phyloP scores from a whole-genome alignment of 2,797 vertebrate genomes.

The Babyrousa celebensis region DNA sequence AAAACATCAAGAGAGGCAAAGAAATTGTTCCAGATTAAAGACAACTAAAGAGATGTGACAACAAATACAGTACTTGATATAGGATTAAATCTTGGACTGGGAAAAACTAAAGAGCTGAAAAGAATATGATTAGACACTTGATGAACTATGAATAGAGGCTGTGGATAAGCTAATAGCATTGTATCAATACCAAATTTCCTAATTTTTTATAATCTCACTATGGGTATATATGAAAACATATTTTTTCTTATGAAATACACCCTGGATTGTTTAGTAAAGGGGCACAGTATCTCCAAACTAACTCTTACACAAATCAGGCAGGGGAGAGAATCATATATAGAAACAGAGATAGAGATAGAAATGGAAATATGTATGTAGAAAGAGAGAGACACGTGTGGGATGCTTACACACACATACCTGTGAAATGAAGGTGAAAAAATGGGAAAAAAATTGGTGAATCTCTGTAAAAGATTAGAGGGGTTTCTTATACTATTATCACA shows the following conservation, averaged over 20 bases:
- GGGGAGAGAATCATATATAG: not conserved
- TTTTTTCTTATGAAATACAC: not conserved
- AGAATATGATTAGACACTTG: not conserved
- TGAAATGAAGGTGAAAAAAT: constrained; percentile 1
- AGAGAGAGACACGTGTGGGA: not conserved
- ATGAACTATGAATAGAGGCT: not conserved
- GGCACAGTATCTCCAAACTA: not conserved
- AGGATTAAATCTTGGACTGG: not conserved
- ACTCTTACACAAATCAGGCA: not conserved
- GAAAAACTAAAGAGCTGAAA: not conserved
- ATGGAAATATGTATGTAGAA: not conserved
- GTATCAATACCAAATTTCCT: not conserved
- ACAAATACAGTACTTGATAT: not conserved
- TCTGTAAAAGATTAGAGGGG: not conserved
- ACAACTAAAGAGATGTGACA: not conserved
- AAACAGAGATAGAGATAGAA: not conserved
- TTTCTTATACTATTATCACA: not conserved
- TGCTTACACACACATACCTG: not conserved
- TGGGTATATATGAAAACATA: not conserved
- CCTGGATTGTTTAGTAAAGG: not conserved
- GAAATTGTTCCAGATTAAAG: not conserved
- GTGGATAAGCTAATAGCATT: not conserved
- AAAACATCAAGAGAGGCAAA: not conserved
- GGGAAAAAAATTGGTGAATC: not conserved
- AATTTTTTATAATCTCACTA: not conserved